phyloP scores from a whole-genome alignment of 2,113 vertebrate species.

The Scortum barcoo region DNA sequence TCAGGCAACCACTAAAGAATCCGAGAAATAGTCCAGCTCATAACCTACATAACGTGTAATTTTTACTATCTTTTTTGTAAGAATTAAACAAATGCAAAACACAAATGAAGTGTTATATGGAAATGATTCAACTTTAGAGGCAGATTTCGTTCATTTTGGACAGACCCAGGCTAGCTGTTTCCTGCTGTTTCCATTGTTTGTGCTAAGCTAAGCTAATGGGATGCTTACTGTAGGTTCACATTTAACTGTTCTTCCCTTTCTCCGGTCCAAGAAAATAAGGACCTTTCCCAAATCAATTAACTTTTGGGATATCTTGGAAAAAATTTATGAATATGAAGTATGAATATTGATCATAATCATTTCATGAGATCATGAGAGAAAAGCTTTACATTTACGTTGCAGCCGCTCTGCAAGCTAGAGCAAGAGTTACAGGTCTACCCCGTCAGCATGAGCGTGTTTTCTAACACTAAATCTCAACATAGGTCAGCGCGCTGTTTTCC shows the following conservation, averaged over 20 bases:
- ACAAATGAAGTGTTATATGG: no score
- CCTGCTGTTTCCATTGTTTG: not conserved
- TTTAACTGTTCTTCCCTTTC: not conserved
- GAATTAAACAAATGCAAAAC: no score
- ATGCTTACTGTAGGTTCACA: not conserved
- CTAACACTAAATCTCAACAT: slow-evolving; percentile 54
- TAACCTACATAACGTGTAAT: no score
- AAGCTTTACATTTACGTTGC: slow-evolving; percentile 8
- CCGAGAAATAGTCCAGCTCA: no score
- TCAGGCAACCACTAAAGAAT: not conserved
- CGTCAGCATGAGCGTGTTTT: slow-evolving; percentile 1
- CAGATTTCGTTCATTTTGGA: not conserved
- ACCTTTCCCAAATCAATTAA: not conserved
- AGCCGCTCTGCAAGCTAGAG: slow-evolving; percentile 31
- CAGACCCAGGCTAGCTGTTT: no score
- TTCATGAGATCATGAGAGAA: slow-evolving; percentile 1
- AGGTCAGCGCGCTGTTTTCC: slow-evolving; percentile 56
- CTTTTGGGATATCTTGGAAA: not conserved
- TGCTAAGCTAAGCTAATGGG: slow-evolving; percentile 18
- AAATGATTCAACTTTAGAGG: not conserved
- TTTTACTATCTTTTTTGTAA: no score
- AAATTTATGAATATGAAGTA: not conserved
- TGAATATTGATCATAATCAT: not conserved
- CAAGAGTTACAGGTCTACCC: slow-evolving; percentile 16
- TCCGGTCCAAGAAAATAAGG: not conserved